These are phyloP conservation scores for Dorcus parallelipipedus DNA, from an alignment of 2,888 invertebrate genomes.

Conservation along the genomic window DNA sequence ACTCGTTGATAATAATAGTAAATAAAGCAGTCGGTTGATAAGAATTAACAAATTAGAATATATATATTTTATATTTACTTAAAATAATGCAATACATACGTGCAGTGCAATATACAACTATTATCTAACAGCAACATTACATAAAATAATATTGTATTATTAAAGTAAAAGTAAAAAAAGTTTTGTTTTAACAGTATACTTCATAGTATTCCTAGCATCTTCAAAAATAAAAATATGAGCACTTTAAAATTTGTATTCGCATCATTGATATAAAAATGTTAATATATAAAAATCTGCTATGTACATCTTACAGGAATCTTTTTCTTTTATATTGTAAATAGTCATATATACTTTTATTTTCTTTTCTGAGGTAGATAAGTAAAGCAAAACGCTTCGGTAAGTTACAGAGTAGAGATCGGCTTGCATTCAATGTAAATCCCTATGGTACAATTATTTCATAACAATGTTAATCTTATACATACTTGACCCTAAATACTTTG, in stretches of 20 bases:
- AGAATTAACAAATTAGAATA: conserved; percentile 14
- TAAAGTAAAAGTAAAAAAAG: conserved; percentile 34
- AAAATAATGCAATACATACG: conserved; percentile 45
- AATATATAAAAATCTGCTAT: conserved; percentile 38
- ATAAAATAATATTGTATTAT: conserved; percentile 41
- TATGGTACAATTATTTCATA: conserved; percentile 14
- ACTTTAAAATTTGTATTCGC: conserved; percentile 26
- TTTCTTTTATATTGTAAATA: conserved; percentile 16
- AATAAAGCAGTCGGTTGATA: background rate
- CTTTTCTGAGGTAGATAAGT: conserved; percentile 39
- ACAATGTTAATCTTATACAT: conserved; percentile 6
- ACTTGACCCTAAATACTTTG: conserved; percentile 37
- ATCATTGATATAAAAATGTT: conserved; percentile 34
- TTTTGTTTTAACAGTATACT: conserved; percentile 34
- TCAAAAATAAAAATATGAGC: conserved; percentile 33
- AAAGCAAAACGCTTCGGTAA: conserved; percentile 32
- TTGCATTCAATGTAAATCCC: conserved; percentile 5
- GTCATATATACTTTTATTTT: conserved; percentile 17
- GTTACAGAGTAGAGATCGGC: conserved; percentile 28
- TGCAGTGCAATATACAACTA: conserved; percentile 45
- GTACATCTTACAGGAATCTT: conserved; percentile 25
- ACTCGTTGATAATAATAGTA: too few relatives aligned
- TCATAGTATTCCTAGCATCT: conserved; percentile 26
- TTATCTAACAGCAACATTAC: conserved; percentile 44
- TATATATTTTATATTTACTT: conserved; percentile 35